A percentile compares a stretch with the other conserved stretches of the same genome.
phyloP scores from a whole-genome alignment of 30 jellyfish, hydroid and myxozoan genomes.

The Pelagia noctiluca region DNA sequence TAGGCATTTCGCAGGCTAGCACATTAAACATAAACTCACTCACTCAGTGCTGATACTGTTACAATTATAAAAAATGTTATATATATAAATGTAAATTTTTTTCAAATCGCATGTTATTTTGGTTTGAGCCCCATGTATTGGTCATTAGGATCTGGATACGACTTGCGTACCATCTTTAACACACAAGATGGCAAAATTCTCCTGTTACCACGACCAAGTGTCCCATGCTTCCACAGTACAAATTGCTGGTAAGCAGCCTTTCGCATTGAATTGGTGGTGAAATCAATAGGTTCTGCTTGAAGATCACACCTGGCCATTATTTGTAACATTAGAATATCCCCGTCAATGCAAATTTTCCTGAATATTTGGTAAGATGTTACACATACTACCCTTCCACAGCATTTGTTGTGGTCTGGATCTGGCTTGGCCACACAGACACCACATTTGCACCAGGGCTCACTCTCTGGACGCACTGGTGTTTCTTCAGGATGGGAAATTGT shows the following conservation, averaged over 20 bases:
- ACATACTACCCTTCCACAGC: constrained; percentile 32
- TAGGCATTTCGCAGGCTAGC: too few species aligned
- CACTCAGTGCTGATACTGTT: too few species aligned
- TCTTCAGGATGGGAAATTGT: constrained; percentile 12
- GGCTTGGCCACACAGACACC: constrained; percentile 30
- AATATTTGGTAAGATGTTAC: constrained; percentile 12
- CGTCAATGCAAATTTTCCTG: constrained; percentile 15
- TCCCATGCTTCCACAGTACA: constrained; percentile 25
- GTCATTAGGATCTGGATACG: constrained; percentile 31
- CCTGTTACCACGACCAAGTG: constrained; percentile 29
- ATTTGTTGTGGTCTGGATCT: not conserved
- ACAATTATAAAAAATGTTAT: too few species aligned
- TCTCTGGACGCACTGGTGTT: not conserved
- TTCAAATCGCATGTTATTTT: too few species aligned
- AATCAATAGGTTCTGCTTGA: constrained; percentile 21
- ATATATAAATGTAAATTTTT: too few species aligned
- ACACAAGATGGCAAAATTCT: constrained; percentile 39
- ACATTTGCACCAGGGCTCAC: constrained; percentile 45
- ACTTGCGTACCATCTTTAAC: constrained; percentile 7
- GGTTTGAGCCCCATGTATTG: constrained; percentile 34
- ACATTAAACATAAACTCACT: too few species aligned
- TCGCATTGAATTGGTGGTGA: constrained; percentile 15
- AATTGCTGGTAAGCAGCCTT: constrained; percentile 30
- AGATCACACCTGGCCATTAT: constrained; percentile 27
- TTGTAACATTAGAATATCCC: not conserved